Percentiles rank a stretch among this genome's conserved stretches.
Conservation (phyloP, 2,113 vertebrate species). For the Corythornis cristatus region DNA sequence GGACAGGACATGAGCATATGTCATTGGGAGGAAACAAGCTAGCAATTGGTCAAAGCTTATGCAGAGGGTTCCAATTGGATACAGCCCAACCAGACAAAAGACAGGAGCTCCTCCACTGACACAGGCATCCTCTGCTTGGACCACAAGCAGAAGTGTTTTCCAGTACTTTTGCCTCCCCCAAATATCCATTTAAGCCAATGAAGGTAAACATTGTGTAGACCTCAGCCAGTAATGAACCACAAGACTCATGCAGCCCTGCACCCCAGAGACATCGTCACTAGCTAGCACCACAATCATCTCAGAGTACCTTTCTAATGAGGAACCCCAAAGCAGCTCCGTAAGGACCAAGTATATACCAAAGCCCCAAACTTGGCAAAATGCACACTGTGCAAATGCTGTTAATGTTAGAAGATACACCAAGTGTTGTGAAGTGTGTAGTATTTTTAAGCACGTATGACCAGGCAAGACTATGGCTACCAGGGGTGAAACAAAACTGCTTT, state of each 20-base stretch:
- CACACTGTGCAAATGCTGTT: neutral
- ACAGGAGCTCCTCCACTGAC: neutral
- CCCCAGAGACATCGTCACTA: neutral
- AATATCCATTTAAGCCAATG: rapidly evolving
- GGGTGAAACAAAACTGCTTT: neutral
- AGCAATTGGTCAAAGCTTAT: neutral
- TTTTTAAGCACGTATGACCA: neutral
- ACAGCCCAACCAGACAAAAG: neutral
- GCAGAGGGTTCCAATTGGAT: neutral
- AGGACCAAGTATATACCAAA: neutral
- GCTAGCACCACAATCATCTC: neutral
- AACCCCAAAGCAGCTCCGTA: neutral
- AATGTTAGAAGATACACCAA: neutral
- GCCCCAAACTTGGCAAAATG: neutral
- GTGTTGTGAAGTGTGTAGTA: neutral
- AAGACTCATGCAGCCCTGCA: neutral
- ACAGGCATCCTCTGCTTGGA: neutral
- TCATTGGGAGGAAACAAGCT: neutral
- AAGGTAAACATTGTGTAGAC: neutral
- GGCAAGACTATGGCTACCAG: neutral
- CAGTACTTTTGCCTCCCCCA: neutral
- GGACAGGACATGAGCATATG: rapidly evolving
- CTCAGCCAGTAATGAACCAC: neutral
- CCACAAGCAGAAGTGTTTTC: neutral
- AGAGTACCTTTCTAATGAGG: neutral